Evolutionary conservation across 1,140 invertebrate genomes (phyloP), one percentile per base, ranked within the genome.

Genomic region (Drosophila littoralis): DNA sequence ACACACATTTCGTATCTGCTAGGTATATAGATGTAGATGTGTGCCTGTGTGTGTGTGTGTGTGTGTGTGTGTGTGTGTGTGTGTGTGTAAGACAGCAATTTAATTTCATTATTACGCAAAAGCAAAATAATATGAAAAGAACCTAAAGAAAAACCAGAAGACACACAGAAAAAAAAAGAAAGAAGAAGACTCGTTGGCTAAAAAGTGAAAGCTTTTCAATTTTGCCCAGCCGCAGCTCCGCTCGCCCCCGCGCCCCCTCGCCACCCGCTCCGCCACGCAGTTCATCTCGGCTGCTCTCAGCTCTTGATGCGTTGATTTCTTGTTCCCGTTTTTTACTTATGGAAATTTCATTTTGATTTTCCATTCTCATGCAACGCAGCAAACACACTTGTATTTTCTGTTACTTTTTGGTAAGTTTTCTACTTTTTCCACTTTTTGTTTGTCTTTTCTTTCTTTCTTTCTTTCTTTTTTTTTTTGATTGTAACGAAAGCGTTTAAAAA

Each of bases 91-190:
- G 54, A 68, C 73, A 65, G 60, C 68, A 75, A 75, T 75, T 71
- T 75, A 65, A 75, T 75, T 75, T 75, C 68, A 75, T 75, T 75
- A 75, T 75, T 75, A 71, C 70, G 68, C 73, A 69, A 74, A 74
- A 69, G 66, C 55, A 60, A 74, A 74, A 74, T 69, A 69, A 74
- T 61, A 69, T 59, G 55, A 68, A 57, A 42, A 48, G 42, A 60
- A 61, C 42, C 57, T 13, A 67, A 46, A 35, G 36, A 38, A 43
- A 40, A 55, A n/a, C 36, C 32, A 65, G 40, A 59, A 46, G 42
- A 45, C 28, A 35, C 17, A 59, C 45, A 10, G 58, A 43, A 42
- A 58, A 13, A 15, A 72, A 3, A 17, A 43, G 36, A 51, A 15
- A 72, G 22, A 17, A 43, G 36, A 51, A 43, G 58, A 61, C 33